Evolutionary conservation across 2,888 invertebrate species (phyloP).

Genomic region (Eudasyphora cyanicolor): DNA sequence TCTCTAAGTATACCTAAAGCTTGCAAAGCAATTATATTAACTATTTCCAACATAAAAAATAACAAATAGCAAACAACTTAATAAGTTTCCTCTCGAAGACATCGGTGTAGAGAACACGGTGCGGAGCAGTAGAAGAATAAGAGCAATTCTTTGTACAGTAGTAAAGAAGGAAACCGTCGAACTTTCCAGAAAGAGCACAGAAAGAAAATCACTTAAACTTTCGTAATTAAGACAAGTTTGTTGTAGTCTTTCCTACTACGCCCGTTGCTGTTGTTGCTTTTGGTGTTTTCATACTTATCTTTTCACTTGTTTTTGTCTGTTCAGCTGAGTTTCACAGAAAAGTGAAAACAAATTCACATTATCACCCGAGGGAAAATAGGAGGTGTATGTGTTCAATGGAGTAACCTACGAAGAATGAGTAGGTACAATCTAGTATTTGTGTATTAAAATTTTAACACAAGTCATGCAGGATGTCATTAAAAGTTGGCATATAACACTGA

Average conservation of each 20-base stretch:
- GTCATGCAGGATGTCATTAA: too few species aligned
- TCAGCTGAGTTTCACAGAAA: neutral
- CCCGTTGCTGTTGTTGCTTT: neutral
- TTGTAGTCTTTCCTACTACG: conserved; percentile 55
- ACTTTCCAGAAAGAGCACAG: conserved; percentile 35
- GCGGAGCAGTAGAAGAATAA: too few species aligned
- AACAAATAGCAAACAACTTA: conserved; percentile 57
- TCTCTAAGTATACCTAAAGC: conserved; percentile 20
- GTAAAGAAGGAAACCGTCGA: conserved; percentile 12
- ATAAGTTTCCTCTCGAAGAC: conserved; percentile 48
- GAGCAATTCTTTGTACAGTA: neutral
- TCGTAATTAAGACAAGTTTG: conserved; percentile 75
- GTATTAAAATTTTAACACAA: too few species aligned
- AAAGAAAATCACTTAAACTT: conserved; percentile 73
- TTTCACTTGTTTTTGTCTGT: neutral
- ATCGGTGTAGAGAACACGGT: too few species aligned
- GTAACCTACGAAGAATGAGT: neutral
- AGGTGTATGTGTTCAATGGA: conserved; percentile 1
- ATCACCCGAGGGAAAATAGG: neutral
- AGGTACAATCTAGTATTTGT: too few species aligned
- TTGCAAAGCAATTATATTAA: conserved; percentile 55
- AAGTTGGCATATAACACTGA: too few species aligned
- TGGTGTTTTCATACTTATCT: neutral
- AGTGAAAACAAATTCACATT: neutral
- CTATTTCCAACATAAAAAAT: conserved; percentile 45